Conservation (phyloP, 2,888 invertebrate species). For the Taphrorychus bicolor region DNA sequence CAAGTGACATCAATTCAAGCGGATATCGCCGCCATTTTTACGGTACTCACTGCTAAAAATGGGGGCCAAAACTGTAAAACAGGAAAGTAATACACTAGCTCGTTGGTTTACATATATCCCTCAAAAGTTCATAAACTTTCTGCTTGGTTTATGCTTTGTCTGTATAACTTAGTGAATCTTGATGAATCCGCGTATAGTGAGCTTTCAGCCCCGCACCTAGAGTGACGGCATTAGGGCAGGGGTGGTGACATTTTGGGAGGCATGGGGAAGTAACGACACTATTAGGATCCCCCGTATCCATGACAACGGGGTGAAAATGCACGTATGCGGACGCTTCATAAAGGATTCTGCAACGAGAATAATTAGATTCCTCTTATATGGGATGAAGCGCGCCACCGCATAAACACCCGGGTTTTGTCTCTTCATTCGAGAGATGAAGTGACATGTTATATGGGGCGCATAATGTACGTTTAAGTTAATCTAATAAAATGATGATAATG, state of each 20-base stretch:
- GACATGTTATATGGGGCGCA: no score
- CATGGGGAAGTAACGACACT: slow-evolving; percentile 19
- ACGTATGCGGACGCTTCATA: slow-evolving; percentile 9
- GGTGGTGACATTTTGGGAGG: slow-evolving; percentile 8
- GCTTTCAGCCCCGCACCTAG: slow-evolving; percentile 9
- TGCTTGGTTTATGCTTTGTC: no score
- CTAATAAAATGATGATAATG: neutral
- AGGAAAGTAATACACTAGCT: no score
- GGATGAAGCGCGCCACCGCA: slow-evolving; percentile 1
- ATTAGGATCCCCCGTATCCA: slow-evolving; percentile 21
- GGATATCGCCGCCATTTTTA: no score
- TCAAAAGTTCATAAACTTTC: no score
- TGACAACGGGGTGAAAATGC: slow-evolving; percentile 18
- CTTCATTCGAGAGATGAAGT: neutral
- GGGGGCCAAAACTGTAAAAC: no score
- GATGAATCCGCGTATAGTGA: slow-evolving; percentile 13
- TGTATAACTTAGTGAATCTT: neutral
- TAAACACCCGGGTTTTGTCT: neutral
- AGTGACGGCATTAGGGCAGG: slow-evolving; percentile 8
- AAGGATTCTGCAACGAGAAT: slow-evolving; percentile 14
- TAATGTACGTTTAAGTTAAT: no score
- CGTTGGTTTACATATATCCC: no score
- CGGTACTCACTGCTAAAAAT: no score
- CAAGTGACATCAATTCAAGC: no score
- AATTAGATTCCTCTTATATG: slow-evolving; percentile 24